phyloP scores from a whole-genome alignment of 2,113 vertebrate genomes.

The Charina bottae region DNA sequence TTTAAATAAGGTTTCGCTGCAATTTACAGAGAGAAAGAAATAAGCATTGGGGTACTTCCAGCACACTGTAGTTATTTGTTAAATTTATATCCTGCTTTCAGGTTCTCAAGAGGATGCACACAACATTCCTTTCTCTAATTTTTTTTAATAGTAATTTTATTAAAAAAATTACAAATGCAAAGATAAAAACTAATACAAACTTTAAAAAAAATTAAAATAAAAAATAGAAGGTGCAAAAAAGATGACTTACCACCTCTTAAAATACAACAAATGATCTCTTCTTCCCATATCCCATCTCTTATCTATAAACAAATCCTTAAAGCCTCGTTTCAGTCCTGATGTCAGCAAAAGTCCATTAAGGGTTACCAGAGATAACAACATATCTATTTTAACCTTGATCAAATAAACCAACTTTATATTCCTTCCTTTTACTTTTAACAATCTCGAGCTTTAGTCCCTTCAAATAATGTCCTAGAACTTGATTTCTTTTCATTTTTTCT shows the following conservation, averaged over 20 bases:
- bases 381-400: too few species aligned
- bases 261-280: too few species aligned
- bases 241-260: neutral
- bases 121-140: neutral
- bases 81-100: neutral
- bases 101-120: neutral
- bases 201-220: neutral
- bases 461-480: too few species aligned
- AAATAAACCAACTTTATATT: too few species aligned
- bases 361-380: too few species aligned
- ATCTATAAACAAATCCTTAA: too few species aligned
- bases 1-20: neutral
- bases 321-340: too few species aligned
- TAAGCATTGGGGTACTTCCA: neutral
- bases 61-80: neutral
- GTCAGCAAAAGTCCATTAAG: too few species aligned
- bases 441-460: too few species aligned
- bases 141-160: neutral
- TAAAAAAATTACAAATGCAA: neutral
- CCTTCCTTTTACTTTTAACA: too few species aligned
- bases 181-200: neutral
- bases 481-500: too few species aligned
- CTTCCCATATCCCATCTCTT: too few species aligned
- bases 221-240: neutral
- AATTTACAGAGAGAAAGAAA: neutral